Percentiles rank a stretch among this genome's conserved stretches.
Conservation (phyloP, 2,797 vertebrate species). For the Hemitrygon akajei region DNA sequence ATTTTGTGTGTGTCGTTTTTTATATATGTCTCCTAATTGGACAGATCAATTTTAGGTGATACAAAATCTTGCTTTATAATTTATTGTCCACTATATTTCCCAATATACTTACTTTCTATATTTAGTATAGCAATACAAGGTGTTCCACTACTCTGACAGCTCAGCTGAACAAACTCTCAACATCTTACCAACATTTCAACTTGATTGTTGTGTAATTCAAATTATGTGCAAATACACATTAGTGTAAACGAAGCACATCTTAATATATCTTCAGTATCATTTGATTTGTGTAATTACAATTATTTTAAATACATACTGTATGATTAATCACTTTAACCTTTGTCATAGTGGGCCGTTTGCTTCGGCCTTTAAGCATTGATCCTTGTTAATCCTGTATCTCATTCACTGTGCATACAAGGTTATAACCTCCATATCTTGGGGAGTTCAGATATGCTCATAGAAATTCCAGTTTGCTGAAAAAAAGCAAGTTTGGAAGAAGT, state of each 20-base stretch:
- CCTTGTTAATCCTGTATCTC: background rate
- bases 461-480: background rate
- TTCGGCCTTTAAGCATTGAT: background rate
- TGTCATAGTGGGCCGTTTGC: background rate
- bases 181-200: background rate
- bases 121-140: background rate
- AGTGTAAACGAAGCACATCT: too few species aligned
- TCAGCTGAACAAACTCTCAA: background rate
- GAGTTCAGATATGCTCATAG: background rate
- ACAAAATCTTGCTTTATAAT: background rate
- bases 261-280: too few species aligned
- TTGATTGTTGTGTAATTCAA: background rate
- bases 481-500: background rate
- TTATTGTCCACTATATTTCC: background rate
- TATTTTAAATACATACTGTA: background rate
- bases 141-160: background rate
- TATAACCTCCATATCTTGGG: background rate
- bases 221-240: too few species aligned
- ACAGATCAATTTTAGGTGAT: background rate
- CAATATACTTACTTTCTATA: background rate
- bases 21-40: background rate
- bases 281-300: background rate
- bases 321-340: background rate
- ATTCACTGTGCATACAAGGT: background rate
- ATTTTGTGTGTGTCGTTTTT: too few species aligned